Evolutionary conservation across 2,113 vertebrate species (phyloP).

Genomic region (Onychostoma macrolepis): DNA sequence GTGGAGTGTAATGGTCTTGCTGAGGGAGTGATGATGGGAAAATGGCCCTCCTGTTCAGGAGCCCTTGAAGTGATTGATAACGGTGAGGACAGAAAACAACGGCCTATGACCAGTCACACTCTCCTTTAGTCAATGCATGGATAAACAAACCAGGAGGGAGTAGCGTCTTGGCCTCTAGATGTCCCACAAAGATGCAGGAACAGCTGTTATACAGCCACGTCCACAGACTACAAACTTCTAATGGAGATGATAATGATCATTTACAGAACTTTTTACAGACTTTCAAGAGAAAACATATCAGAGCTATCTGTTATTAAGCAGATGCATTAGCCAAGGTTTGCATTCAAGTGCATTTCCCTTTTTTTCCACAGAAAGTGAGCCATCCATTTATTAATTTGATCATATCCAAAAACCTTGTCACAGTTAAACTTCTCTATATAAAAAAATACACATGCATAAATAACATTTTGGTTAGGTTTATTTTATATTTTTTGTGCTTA

Average conservation of each 20-base stretch:
- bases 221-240: conserved; percentile 24
- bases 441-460: not conserved
- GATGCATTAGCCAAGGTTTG: not conserved
- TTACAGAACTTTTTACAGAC: conserved; percentile 69
- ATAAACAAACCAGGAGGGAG: conserved; percentile 67
- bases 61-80: conserved; percentile 73
- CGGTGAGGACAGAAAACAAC: conserved; percentile 58
- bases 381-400: too few species aligned
- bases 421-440: not conserved
- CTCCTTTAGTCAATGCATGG: conserved; percentile 56
- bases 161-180: conserved; percentile 6
- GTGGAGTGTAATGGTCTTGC: conserved; percentile 65
- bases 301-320: conserved; percentile 63
- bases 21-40: conserved; percentile 72
- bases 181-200: conserved; percentile 39
- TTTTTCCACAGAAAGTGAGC: not conserved
- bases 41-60: conserved; percentile 62
- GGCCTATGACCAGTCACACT: conserved; percentile 47
- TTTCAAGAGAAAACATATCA: conserved; percentile 62
- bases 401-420: not conserved
- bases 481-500: not conserved
- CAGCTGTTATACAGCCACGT: conserved; percentile 60
- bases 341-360: not conserved
- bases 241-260: conserved; percentile 64
- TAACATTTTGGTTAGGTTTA: conserved; percentile 31